Evolutionary conservation across 2,113 vertebrate species (phyloP).

Genomic region (Heterochromis multidens): DNA sequence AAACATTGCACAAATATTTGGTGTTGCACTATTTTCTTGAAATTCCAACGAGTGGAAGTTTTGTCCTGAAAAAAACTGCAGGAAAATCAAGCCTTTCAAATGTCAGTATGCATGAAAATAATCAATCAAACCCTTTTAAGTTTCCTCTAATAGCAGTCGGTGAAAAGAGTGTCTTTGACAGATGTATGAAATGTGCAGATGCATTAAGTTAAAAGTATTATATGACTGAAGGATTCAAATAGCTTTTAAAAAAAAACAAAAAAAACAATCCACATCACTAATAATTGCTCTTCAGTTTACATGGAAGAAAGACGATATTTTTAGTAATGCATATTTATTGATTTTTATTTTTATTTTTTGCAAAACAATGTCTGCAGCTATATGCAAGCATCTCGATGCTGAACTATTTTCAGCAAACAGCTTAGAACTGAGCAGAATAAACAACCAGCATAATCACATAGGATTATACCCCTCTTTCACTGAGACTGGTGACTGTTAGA

Average conservation of each 20-base stretch:
- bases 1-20: neutral
- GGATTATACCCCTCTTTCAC: slow-evolving; percentile 23
- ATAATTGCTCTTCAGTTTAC: neutral
- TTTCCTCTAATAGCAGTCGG: neutral
- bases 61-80: neutral
- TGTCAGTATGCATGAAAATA: neutral
- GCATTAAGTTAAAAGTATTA: neutral
- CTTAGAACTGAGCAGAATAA: slow-evolving; percentile 21
- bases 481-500: neutral
- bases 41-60: neutral
- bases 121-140: neutral
- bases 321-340: neutral
- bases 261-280: neutral
- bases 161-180: neutral
- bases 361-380: neutral
- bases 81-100: neutral
- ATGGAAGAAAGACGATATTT: neutral
- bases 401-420: slow-evolving; percentile 32
- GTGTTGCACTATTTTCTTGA: neutral
- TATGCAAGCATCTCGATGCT: neutral
- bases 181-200: neutral
- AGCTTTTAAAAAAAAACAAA: neutral
- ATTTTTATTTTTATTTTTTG: neutral
- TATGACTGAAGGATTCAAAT: neutral
- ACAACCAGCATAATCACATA: slow-evolving; percentile 33